Evolutionary conservation across 2,888 invertebrate species (phyloP).

Genomic region (Xanthorhoe designata): DNA sequence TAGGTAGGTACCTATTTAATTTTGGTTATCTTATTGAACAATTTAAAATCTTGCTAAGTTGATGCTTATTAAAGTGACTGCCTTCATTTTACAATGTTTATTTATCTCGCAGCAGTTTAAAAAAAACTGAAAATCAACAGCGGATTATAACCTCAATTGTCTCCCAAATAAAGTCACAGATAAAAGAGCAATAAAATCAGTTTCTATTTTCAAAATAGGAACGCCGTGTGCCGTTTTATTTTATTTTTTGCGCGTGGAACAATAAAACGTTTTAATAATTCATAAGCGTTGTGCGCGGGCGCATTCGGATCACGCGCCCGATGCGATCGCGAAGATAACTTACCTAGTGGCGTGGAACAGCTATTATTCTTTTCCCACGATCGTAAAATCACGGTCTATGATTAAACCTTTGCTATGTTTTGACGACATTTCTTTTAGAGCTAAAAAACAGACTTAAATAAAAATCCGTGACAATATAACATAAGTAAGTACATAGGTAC

Average conservation of each 20-base stretch:
- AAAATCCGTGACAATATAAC: too few species aligned
- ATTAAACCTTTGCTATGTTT: constrained; percentile 21
- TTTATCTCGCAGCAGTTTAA: constrained; percentile 15
- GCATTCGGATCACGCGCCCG: constrained; percentile 76
- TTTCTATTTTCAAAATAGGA: constrained; percentile 81
- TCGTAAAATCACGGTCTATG: constrained; percentile 70
- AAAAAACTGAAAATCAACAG: constrained; percentile 36
- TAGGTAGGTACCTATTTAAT: too few species aligned
- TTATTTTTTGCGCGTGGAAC: constrained; percentile 73
- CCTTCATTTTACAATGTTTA: constrained; percentile 15
- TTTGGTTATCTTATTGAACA: too few species aligned
- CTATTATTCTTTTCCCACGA: constrained; percentile 80
- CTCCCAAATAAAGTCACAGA: constrained; percentile 74
- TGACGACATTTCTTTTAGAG: background rate
- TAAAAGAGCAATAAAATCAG: constrained; percentile 74
- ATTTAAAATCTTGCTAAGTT: background rate
- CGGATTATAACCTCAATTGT: constrained; percentile 61
- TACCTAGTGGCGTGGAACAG: constrained; percentile 55
- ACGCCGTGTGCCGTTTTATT: constrained; percentile 62
- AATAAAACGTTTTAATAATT: constrained; percentile 83
- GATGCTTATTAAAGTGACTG: background rate
- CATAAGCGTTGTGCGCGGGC: constrained; percentile 69
- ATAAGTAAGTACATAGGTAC: too few species aligned
- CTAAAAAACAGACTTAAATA: background rate
- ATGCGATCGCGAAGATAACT: constrained; percentile 69